Base-by-base conservation (phyloP, 2,797 vertebrate species). In the Micropoecilia bifurca region DNA sequence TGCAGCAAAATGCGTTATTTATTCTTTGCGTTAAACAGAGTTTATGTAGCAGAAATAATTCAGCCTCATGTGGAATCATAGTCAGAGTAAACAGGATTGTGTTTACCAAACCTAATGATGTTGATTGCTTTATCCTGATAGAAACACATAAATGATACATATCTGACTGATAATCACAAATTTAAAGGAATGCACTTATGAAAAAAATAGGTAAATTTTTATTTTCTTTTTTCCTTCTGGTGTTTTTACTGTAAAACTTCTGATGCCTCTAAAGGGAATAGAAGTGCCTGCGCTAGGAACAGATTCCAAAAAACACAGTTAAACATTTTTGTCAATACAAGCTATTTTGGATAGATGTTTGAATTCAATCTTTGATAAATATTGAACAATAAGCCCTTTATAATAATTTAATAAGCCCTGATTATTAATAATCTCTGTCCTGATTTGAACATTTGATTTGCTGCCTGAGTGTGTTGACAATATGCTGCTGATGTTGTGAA, bases 401-500 rank as follows among this genome's bases (percentile, higher is more conserved):
- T 41, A 8, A 41, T 41, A 8, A 41, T 41, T 41, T 41, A 8
- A 41, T 41, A 41, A 41, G 39, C 39, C 36, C 63, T 1, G 36
- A 3, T 33, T 46, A 28, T 72, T 63, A 10, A 59, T 73, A 41
- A 81, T 74, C 10, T 9, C 13, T 25, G 13, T 81, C 46, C 50
- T 75, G 41, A 28, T 78, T 75, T 33, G 50, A 81, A 55, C 53
- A 36, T 36, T 74, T 28, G 22, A 47, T 61, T 7, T 13, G 57
- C 6, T 81, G 72, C 18, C 12, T 55, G 22, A 75, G 8, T 79
- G 28, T 16, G 75, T 12, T 10, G 36, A 36, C 47, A 53, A 80
- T 53, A 46, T 33, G 36, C 77, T 79, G 4, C 79, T 75, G 63
- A 77, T 75, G 80, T 80, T 78, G 55, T 10, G 16, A 73, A 75